Evolutionary conservation across 2,797 vertebrate genomes (phyloP).

Genomic region (Sebastes itinus): DNA sequence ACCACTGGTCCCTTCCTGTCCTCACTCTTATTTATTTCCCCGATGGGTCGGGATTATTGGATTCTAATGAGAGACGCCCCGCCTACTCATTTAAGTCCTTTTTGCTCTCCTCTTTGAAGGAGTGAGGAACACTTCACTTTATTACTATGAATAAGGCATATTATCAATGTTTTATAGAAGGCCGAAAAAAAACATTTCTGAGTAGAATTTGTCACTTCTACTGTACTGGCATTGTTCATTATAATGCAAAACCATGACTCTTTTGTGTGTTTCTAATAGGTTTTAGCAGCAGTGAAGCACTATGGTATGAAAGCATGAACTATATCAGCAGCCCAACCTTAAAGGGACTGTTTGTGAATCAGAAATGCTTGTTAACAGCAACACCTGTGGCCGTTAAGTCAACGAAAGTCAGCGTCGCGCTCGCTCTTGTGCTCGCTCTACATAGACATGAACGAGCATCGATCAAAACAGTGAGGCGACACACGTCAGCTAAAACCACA

Average conservation of each 20-base stretch:
- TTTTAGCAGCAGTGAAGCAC: too few relatives aligned
- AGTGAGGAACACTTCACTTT: not conserved
- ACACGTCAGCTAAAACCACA: too few relatives aligned
- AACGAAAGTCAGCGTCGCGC: too few relatives aligned
- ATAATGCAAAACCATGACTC: not conserved
- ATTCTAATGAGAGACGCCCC: not conserved
- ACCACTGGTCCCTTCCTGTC: not conserved
- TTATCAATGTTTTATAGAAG: not conserved
- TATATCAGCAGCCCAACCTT: too few relatives aligned
- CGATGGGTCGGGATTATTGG: not conserved
- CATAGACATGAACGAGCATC: too few relatives aligned
- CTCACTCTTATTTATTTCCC: not conserved
- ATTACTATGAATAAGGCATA: not conserved
- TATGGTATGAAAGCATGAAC: too few relatives aligned
- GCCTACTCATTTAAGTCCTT: not conserved
- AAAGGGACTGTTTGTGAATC: too few relatives aligned
- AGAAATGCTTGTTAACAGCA: too few relatives aligned
- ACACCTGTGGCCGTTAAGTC: too few relatives aligned
- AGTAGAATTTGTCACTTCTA: not conserved
- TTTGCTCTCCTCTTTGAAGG: not conserved
- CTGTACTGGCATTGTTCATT: not conserved
- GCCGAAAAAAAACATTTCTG: not conserved
- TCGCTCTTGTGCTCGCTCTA: too few relatives aligned
- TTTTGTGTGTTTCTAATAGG: not conserved
- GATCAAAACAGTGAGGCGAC: too few relatives aligned